These are phyloP conservation scores for Yponomeuta cagnagella DNA, from an alignment of 2,888 invertebrate genomes.

Conservation along the genomic window DNA sequence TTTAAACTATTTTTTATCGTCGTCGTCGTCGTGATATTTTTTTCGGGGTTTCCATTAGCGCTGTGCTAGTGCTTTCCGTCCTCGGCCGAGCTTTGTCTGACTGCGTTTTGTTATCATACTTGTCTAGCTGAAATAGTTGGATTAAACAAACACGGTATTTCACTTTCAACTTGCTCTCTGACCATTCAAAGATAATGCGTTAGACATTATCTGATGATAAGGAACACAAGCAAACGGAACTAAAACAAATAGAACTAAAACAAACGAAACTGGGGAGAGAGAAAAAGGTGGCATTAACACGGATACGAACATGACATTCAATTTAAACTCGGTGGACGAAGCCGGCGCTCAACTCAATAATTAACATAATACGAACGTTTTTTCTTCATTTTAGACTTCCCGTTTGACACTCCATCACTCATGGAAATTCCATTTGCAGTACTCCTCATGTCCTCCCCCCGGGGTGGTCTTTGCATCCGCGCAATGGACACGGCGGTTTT, in stretches of 20 bases:
- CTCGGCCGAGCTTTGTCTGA: constrained; percentile 39
- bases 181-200: background rate
- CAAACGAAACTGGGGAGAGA: constrained; percentile 26
- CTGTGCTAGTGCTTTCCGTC: constrained; percentile 49
- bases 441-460: constrained; percentile 46
- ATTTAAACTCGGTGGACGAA: constrained; percentile 66
- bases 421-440: constrained; percentile 77
- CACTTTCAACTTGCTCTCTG: background rate
- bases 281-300: constrained; percentile 34
- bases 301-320: constrained; percentile 63
- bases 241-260: constrained; percentile 21
- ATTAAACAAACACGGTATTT: constrained; percentile 17
- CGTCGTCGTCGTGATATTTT: constrained; percentile 45
- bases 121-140: constrained; percentile 32
- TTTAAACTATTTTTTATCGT: constrained; percentile 56
- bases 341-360: constrained; percentile 62
- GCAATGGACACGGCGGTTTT: constrained; percentile 72
- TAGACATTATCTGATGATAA: background rate
- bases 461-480: constrained; percentile 74
- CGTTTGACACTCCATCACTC: constrained; percentile 77
- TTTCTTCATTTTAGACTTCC: constrained; percentile 72
- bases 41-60: constrained; percentile 72
- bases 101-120: constrained; percentile 31
- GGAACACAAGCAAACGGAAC: background rate
- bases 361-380: constrained; percentile 72